Conservation (phyloP, 1,140 invertebrate species). For the Pseudomyrmex cubaensis region DNA sequence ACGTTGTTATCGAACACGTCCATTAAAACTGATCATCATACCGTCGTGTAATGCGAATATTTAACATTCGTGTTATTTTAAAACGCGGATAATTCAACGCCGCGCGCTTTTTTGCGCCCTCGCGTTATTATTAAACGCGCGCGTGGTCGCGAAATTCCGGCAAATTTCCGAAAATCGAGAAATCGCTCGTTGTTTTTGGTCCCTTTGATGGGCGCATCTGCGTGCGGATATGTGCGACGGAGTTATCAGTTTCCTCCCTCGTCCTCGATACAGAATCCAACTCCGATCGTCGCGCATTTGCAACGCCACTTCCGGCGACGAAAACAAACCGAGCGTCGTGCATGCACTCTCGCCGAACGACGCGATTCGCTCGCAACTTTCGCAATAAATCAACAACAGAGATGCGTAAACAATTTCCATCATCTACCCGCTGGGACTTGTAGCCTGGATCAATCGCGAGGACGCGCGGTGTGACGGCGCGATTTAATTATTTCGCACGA, state of each 20-base stretch:
- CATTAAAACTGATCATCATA: conserved; percentile 34
- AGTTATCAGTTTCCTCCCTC: conserved; percentile 31
- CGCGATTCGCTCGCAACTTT: conserved; percentile 44
- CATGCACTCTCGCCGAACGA: conserved; percentile 12
- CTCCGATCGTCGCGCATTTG: conserved; percentile 38
- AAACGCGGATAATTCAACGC: not conserved
- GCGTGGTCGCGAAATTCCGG: conserved; percentile 4
- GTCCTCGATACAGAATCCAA: conserved; percentile 13
- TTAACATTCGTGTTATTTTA: conserved; percentile 7
- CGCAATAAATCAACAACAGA: conserved; percentile 50
- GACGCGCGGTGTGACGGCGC: not conserved
- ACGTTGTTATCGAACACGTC: not conserved
- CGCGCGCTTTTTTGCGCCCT: not conserved
- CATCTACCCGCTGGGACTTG: conserved; percentile 5
- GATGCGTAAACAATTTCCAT: conserved; percentile 56
- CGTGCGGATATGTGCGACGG: conserved; percentile 38
- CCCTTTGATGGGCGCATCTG: conserved; percentile 38
- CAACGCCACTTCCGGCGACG: conserved; percentile 29
- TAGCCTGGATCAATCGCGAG: conserved; percentile 35
- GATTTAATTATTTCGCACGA: conserved; percentile 33
- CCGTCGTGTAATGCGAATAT: not conserved
- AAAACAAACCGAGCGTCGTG: conserved; percentile 25
- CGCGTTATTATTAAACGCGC: conserved; percentile 19
- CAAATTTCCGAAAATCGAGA: conserved; percentile 7
- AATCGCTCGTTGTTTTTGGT: not conserved